These are phyloP conservation scores for Falco punctatus DNA, from an alignment of 2,113 vertebrate species.

Conservation along the genomic window DNA sequence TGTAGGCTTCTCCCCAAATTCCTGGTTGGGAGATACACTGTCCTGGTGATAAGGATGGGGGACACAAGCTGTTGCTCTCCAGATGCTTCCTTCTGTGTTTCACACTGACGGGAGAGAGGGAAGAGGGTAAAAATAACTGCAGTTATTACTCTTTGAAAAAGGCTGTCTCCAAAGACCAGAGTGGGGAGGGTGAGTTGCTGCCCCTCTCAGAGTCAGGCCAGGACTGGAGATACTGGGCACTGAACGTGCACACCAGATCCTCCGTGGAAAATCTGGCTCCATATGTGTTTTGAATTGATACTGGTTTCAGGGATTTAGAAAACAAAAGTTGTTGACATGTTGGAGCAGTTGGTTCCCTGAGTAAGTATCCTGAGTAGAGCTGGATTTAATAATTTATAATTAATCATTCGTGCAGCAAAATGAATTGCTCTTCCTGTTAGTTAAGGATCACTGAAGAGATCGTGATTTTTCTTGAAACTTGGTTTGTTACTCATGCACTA, in stretches of 20 bases:
- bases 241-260: neutral
- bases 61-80: neutral
- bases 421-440: slow-evolving; percentile 47
- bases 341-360: neutral
- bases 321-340: slow-evolving; percentile 42
- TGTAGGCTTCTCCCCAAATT: neutral
- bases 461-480: slow-evolving; percentile 50
- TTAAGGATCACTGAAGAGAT: slow-evolving; percentile 43
- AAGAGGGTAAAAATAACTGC: neutral
- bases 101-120: neutral
- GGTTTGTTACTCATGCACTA: neutral
- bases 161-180: neutral
- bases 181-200: neutral
- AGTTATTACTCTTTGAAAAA: neutral
- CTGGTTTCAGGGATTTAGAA: neutral
- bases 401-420: slow-evolving; percentile 34
- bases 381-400: slow-evolving; percentile 67
- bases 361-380: slow-evolving; percentile 17
- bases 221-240: neutral
- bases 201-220: neutral
- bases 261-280: neutral
- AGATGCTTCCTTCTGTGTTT: neutral
- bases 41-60: neutral
- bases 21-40: neutral
- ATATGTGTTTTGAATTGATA: neutral